These are phyloP conservation scores for Crocuta crocuta DNA, from an alignment of 2,113 vertebrate genomes.

Conservation along the genomic window DNA sequence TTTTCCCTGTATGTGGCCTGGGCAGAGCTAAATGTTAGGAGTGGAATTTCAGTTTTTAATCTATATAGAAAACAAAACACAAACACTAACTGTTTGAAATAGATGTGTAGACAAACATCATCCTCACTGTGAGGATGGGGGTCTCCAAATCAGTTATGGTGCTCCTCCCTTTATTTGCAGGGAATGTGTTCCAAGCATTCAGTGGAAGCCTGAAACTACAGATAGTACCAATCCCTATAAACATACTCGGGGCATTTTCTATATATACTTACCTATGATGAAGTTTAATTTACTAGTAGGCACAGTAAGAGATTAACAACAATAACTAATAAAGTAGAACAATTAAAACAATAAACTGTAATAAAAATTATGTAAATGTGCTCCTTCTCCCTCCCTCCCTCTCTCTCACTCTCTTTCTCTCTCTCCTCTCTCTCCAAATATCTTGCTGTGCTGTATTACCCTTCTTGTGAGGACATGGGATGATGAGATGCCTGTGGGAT, in stretches of 20 bases:
- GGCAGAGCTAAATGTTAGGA: background rate
- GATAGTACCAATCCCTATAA: background rate
- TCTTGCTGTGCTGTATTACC: background rate
- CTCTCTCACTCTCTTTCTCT: background rate
- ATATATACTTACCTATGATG: background rate
- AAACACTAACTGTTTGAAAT: background rate
- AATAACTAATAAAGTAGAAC: background rate
- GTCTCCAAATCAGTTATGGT: background rate
- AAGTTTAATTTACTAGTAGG: background rate
- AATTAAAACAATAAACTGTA: background rate
- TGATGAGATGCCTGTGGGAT: background rate
- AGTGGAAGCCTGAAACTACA: background rate
- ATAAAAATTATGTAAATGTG: background rate
- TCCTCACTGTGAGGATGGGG: background rate
- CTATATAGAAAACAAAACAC: background rate
- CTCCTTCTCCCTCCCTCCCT: background rate
- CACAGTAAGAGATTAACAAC: background rate
- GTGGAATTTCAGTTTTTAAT: background rate
- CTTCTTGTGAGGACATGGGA: background rate
- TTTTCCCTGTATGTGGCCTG: background rate
- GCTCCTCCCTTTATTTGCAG: background rate
- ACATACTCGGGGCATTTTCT: rapidly evolving
- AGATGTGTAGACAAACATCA: background rate
- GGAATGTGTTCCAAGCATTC: background rate
- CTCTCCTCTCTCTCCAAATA: background rate